These are phyloP conservation scores for Oscheius sp. DNA, from an alignment of 2,888 invertebrate species.

Conservation along the genomic window DNA sequence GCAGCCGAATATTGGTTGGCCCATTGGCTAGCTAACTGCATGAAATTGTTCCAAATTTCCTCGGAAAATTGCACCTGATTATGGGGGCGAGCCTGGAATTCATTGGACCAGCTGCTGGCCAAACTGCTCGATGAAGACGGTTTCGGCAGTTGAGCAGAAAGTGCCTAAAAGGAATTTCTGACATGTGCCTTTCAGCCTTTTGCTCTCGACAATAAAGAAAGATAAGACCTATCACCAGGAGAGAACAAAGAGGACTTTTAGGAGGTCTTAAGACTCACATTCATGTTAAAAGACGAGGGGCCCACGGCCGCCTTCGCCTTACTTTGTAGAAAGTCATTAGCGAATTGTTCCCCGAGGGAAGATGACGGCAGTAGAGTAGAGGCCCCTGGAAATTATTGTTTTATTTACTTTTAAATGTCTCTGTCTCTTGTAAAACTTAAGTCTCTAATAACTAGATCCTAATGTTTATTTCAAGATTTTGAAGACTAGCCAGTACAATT, in stretches of 20 bases:
- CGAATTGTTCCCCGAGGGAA: conserved; percentile 56
- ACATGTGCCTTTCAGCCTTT: not conserved
- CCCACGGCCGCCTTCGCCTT: conserved; percentile 45
- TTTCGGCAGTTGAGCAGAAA: conserved; percentile 48
- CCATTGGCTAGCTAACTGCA: conserved; percentile 54
- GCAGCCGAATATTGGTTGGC: conserved; percentile 39
- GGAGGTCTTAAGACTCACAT: conserved; percentile 22
- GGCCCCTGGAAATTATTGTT: conserved; percentile 33
- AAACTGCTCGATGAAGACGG: conserved; percentile 38
- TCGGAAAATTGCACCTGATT: no score
- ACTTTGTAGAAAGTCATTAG: conserved; percentile 59
- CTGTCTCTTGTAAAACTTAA: no score
- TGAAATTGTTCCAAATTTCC: no score
- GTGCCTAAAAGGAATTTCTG: conserved; percentile 24
- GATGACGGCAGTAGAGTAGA: conserved; percentile 42
- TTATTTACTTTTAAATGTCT: no score
- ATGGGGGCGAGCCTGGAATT: conserved; percentile 30
- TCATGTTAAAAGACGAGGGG: conserved; percentile 60
- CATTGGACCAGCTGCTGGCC: conserved; percentile 46
- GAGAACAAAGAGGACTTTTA: not conserved
- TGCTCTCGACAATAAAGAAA: not conserved
- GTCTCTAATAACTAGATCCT: no score
- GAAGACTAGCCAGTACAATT: no score
- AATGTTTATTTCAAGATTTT: no score
- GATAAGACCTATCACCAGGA: conserved; percentile 3